phyloP scores from a whole-genome alignment of 2,113 vertebrate genomes.

The Gambusia affinis region DNA sequence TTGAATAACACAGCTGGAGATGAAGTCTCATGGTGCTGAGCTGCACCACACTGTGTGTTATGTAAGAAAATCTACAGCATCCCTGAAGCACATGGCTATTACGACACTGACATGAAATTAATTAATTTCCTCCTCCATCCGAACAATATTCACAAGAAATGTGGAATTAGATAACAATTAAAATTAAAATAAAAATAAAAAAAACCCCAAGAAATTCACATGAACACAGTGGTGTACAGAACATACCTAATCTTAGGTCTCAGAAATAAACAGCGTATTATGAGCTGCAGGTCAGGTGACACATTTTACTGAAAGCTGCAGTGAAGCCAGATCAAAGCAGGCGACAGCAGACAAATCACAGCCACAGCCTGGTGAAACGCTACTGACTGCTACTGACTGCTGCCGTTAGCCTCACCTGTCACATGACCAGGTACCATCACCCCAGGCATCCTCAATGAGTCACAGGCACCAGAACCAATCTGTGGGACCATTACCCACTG shows the following conservation, averaged over 20 bases:
- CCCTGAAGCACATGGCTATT: conserved; percentile 18
- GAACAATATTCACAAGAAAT: conserved; percentile 1
- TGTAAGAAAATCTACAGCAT: conserved; percentile 48
- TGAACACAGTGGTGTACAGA: neutral
- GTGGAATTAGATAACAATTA: neutral
- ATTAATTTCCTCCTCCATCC: neutral
- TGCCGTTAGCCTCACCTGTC: conserved; percentile 36
- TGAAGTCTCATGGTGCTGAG: conserved; percentile 28
- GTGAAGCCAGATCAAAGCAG: neutral
- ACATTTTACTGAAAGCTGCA: neutral
- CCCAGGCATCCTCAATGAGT: conserved; percentile 2
- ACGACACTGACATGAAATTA: neutral
- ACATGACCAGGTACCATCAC: conserved; percentile 21
- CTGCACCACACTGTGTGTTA: conserved; percentile 55
- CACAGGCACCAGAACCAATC: neutral
- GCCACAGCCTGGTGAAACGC: conserved; percentile 8
- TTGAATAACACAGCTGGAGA: conserved; percentile 18
- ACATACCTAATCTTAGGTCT: neutral
- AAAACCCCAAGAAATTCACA: neutral
- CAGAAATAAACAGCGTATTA: neutral
- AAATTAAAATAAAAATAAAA: neutral
- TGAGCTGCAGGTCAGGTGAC: neutral
- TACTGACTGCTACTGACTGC: conserved; percentile 12
- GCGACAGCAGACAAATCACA: neutral
- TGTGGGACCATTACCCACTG: neutral